Percentiles rank a stretch among this genome's conserved stretches.
Evolutionary conservation across 2,113 vertebrate genomes (phyloP).

Genomic region (Sorex fumeus): DNA sequence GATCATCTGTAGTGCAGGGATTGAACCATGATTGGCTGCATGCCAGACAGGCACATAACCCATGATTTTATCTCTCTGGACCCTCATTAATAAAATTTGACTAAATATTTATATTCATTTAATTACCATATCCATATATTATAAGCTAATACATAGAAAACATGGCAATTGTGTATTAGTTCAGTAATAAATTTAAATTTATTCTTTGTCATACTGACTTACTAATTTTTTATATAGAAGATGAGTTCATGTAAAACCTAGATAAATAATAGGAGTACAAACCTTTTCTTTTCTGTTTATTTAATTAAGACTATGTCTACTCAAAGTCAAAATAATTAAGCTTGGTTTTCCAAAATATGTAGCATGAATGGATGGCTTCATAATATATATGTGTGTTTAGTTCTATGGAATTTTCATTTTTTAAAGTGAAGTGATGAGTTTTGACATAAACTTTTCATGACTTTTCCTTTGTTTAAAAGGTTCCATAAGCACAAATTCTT

Average conservation of each 20-base stretch:
- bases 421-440: not conserved
- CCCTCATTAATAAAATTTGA: not conserved
- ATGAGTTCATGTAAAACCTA: conserved; percentile 38
- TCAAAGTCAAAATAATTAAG: conserved; percentile 33
- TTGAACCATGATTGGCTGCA: no score
- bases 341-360: conserved; percentile 39
- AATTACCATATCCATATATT: conserved; percentile 34
- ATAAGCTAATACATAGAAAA: not conserved
- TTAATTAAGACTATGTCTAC: not conserved
- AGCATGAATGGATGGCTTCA: not conserved
- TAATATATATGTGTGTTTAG: not conserved
- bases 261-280: not conserved
- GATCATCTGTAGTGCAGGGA: no score
- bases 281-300: not conserved
- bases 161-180: not conserved
- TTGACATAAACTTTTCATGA: not conserved
- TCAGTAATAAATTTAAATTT: conserved; percentile 49
- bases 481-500: not conserved
- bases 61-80: no score
- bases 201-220: not conserved
- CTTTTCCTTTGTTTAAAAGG: conserved; percentile 25
- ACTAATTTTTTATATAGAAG: not conserved
- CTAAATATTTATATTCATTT: conserved; percentile 13
- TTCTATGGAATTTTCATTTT: not conserved
- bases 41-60: no score